Base-by-base conservation (phyloP, 2,888 invertebrate species). In the Hyles lineata region DNA sequence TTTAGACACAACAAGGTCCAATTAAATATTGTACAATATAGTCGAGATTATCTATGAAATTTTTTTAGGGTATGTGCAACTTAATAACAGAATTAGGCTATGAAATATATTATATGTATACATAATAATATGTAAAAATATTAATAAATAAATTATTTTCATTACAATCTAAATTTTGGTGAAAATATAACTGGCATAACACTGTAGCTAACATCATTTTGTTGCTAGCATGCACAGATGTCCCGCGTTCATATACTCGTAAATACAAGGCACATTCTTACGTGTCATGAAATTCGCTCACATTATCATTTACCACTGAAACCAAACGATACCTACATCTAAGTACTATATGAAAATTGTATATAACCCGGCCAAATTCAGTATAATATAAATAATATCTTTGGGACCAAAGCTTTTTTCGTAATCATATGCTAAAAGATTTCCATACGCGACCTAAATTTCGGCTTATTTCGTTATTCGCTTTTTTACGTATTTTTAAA, bases 251-350 rank as follows among this genome's bases (percentile, higher is more conserved):
- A 63, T 63, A 35, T 11, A n/a, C n/a, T n/a, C n/a, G n/a, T n/a
- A 63, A 35, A 23, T 25, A 25, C 15, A 67, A 43, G 15, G 50
- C 6, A 23, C 67, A 67, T 67, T 72, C 70, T 59, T 76, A 80
- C 81, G 82, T 89, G 90, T 90, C 89, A 90, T 90, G 90, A 89
- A 82, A 80, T 84, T 78, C 82, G 86, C 90, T 90, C 88, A 82
- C 80, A 81, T 80, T 74, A 75, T 74, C 75, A 72, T 77, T 80
- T 74, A 75, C 73, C 75, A 72, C 76, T 73, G 35, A 75, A 76
- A 78, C 71, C 76, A 71, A 73, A 76, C 62, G 67, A 67, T 67
- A 60, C 60, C 60, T 60, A 17, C 2, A 55, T 70, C 52, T 72
- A 74, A 72, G 63, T 63, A 74, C 55, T 72, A 73, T 74, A 63